Percentiles rank a stretch among this genome's conserved stretches.
These are phyloP conservation scores for Caenorhabditis sp. DNA, from an alignment of 2,888 invertebrate species.

Conservation along the genomic window DNA sequence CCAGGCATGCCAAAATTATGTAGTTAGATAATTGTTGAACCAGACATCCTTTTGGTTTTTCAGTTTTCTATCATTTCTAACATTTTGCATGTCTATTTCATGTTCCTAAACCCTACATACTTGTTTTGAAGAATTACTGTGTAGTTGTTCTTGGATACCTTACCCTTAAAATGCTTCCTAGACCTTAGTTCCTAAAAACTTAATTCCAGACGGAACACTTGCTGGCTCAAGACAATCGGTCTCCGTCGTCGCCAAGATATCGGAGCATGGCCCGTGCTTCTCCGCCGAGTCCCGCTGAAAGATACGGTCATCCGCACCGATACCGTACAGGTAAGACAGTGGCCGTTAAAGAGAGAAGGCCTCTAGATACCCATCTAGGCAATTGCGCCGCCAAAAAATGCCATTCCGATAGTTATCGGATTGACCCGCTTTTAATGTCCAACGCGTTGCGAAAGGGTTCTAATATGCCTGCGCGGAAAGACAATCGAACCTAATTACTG, in stretches of 20 bases:
- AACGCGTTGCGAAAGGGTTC: constrained; percentile 14
- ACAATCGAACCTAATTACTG: constrained; percentile 20
- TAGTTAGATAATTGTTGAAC: too few species aligned
- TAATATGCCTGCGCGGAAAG: constrained; percentile 17
- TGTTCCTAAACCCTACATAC: neutral
- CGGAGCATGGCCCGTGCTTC: constrained; percentile 61
- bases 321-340: constrained; percentile 62
- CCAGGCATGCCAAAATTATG: neutral
- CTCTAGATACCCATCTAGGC: constrained; percentile 36
- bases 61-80: neutral
- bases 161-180: neutral
- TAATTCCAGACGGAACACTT: constrained; percentile 75
- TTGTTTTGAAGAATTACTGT: constrained; percentile 7
- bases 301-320: constrained; percentile 56
- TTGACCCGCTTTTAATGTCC: constrained; percentile 54
- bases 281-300: constrained; percentile 67
- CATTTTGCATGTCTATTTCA: constrained; percentile 6
- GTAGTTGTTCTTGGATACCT: constrained; percentile 19
- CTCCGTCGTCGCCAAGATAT: constrained; percentile 69
- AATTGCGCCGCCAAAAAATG: constrained; percentile 51
- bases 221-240: constrained; percentile 66
- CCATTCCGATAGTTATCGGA: constrained; percentile 53
- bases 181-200: neutral
- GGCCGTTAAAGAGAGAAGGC: neutral
- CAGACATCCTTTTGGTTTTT: too few species aligned